These are phyloP conservation scores for Daptonema setosum DNA, from an alignment of 2,888 invertebrate species.

Conservation along the genomic window DNA sequence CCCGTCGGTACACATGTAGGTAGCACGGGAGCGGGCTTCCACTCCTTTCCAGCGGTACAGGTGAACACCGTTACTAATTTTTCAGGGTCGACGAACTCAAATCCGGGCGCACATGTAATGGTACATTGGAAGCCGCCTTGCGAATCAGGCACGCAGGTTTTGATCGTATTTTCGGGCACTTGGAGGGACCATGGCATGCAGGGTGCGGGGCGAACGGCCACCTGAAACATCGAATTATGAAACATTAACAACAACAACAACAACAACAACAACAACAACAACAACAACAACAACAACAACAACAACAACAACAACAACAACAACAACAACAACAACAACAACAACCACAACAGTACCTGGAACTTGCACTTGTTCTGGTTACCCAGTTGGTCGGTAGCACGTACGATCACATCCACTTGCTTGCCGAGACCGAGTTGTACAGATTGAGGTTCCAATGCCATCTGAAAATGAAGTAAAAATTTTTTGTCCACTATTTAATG, in stretches of 20 bases:
- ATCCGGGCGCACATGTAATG: constrained; percentile 19
- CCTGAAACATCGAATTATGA: no score
- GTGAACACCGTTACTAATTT: constrained; percentile 28
- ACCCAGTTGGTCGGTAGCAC: constrained; percentile 20
- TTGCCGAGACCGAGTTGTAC: constrained; percentile 14
- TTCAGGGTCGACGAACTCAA: constrained; percentile 18
- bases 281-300: no score
- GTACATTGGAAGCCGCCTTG: constrained; percentile 38
- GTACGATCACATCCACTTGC: constrained; percentile 17
- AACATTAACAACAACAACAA: no score
- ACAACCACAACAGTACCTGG: no score
- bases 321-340: no score
- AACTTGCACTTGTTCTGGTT: constrained; percentile 25
- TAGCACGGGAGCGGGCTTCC: constrained; percentile 68
- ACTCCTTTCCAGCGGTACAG: constrained; percentile 40
- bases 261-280: no score
- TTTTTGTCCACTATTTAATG: no score
- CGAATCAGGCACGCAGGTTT: constrained; percentile 47
- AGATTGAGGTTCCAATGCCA: constrained; percentile 18
- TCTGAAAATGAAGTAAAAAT: constrained; percentile 5
- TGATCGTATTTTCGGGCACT: constrained; percentile 55
- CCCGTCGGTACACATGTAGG: constrained; percentile 85
- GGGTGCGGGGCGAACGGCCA: constrained; percentile 12
- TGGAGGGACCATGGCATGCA: constrained; percentile 84
- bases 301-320: no score